Conservation (phyloP, 2,888 invertebrate genomes). For the Clitarchus hookeri region DNA sequence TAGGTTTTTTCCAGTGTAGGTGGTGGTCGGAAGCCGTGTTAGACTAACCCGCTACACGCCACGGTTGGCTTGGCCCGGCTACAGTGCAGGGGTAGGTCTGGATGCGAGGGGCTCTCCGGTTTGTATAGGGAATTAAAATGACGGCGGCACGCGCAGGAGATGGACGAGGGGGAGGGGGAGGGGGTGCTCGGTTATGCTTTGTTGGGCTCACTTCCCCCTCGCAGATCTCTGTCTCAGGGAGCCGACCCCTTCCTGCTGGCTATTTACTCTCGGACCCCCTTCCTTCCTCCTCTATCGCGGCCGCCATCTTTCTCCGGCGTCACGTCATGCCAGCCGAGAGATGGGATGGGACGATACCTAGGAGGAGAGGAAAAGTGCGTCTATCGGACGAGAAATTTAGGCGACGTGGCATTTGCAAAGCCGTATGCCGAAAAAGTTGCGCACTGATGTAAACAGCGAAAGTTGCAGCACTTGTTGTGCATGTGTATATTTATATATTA, state of each 20-base stretch:
- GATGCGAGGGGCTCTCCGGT: not conserved
- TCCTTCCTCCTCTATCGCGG: not conserved
- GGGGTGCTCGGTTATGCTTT: slow-evolving; percentile 29
- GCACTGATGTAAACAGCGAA: too few species aligned
- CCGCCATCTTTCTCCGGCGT: not conserved
- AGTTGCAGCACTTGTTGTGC: too few species aligned
- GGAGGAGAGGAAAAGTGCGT: too few species aligned
- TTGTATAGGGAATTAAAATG: slow-evolving; percentile 22
- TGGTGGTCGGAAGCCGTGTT: not conserved
- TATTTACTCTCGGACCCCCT: not conserved
- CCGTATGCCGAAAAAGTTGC: too few species aligned
- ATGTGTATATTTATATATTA: too few species aligned
- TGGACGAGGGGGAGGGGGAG: not conserved
- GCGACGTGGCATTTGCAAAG: too few species aligned
- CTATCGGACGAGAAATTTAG: too few species aligned
- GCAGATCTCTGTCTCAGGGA: slow-evolving; percentile 10
- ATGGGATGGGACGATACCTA: too few species aligned
- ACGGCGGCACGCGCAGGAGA: not conserved
- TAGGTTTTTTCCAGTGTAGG: too few species aligned
- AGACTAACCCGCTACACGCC: not conserved
- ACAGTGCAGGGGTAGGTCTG: not conserved
- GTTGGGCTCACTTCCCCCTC: slow-evolving; percentile 31
- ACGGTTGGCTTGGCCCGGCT: not conserved
- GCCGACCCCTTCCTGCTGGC: not conserved
- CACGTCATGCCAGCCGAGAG: not conserved